Evolutionary conservation across 2,888 invertebrate genomes (phyloP).

Genomic region (Latrodectus elegans): DNA sequence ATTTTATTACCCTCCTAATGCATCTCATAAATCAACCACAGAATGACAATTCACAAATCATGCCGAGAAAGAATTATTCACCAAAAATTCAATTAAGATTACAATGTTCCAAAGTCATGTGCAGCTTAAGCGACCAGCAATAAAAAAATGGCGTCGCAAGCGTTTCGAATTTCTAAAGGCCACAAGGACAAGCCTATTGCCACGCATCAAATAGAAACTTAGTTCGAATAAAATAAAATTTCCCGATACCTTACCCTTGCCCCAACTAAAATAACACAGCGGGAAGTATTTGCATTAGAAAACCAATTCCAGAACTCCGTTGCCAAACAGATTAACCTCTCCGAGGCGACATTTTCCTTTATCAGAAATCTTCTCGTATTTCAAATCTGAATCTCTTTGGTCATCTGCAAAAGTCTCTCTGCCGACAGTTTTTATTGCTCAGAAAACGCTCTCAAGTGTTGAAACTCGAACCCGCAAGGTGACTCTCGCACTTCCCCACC

Average conservation of each 20-base stretch:
- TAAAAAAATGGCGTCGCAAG: no score
- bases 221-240: no score
- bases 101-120: no score
- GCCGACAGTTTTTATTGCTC: conserved; percentile 15
- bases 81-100: no score
- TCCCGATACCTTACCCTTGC: background rate
- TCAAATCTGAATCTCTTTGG: conserved; percentile 11
- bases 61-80: no score
- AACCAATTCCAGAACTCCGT: background rate
- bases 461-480: conserved; percentile 2
- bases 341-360: background rate
- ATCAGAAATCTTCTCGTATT: conserved; percentile 1
- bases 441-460: conserved; percentile 6
- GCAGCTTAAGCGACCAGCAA: no score
- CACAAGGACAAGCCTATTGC: no score
- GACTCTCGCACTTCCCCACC: background rate
- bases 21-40: no score
- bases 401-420: conserved; percentile 3
- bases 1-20: no score
- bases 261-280: background rate
- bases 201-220: no score
- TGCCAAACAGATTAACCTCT: background rate
- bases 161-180: no score
- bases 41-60: no score
- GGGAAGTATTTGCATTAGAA: background rate